Evolutionary conservation across 2,888 invertebrate species (phyloP).

Genomic region (Orthosia gothica): DNA sequence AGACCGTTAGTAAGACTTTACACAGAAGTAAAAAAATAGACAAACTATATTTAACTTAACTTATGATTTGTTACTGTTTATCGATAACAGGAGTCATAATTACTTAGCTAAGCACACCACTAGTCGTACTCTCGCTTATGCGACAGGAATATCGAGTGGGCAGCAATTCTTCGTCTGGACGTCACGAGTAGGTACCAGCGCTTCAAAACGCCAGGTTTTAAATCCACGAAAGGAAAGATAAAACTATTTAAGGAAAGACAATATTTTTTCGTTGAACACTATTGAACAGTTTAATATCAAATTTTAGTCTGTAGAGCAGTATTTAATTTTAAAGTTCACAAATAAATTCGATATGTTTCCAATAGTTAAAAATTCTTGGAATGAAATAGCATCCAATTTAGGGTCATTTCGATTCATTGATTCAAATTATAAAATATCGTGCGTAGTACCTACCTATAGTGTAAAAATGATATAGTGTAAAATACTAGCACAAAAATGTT

Average conservation of each 20-base stretch:
- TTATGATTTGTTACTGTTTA: conserved; percentile 3
- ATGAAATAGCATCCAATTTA: not conserved
- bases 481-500: too few relatives aligned
- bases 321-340: not conserved
- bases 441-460: too few relatives aligned
- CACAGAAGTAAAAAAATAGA: not conserved
- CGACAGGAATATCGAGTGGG: conserved; percentile 63
- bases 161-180: conserved; percentile 51
- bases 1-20: not conserved
- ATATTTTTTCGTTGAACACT: not conserved
- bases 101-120: conserved; percentile 27
- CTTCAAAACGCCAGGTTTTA: conserved; percentile 28
- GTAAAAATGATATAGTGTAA: too few relatives aligned
- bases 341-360: not conserved
- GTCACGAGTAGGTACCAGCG: conserved; percentile 26
- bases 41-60: not conserved
- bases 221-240: conserved; percentile 1
- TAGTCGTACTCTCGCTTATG: conserved; percentile 33
- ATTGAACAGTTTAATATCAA: not conserved
- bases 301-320: not conserved
- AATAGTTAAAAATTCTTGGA: not conserved
- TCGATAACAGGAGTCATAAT: conserved; percentile 26
- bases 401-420: not conserved
- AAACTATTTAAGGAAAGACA: not conserved
- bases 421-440: not conserved